These are phyloP conservation scores for Barypeithes pellucidus DNA, from an alignment of 2,888 invertebrate species.

Conservation along the genomic window DNA sequence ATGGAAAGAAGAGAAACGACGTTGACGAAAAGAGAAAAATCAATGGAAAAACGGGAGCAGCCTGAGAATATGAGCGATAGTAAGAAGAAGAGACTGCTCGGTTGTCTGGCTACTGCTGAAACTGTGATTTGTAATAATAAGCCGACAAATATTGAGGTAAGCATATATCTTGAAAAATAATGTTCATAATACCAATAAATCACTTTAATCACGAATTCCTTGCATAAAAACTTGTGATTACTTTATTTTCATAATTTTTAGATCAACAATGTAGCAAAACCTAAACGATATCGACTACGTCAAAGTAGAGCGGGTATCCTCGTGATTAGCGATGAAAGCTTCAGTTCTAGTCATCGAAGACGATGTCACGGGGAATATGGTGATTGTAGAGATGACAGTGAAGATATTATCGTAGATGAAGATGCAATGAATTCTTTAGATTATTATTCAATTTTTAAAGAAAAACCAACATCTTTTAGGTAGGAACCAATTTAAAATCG, in stretches of 20 bases:
- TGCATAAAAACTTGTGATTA: constrained; percentile 13
- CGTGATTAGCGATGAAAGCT: constrained; percentile 71
- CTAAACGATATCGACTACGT: constrained; percentile 70
- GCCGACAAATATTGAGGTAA: constrained; percentile 56
- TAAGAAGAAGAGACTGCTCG: constrained; percentile 44
- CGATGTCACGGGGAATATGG: constrained; percentile 46
- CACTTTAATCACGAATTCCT: neutral
- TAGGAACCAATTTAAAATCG: neutral
- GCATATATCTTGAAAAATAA: constrained; percentile 1
- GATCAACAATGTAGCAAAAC: constrained; percentile 52
- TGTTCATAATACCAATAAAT: neutral
- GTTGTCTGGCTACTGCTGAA: constrained; percentile 52
- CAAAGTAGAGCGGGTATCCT: constrained; percentile 74
- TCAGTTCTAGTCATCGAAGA: constrained; percentile 40
- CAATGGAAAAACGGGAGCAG: constrained; percentile 8
- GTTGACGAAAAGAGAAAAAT: neutral
- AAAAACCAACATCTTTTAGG: neutral
- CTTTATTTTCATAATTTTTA: constrained; percentile 33
- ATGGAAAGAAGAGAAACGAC: neutral
- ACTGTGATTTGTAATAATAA: constrained; percentile 56
- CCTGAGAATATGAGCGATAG: constrained; percentile 32
- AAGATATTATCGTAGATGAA: constrained; percentile 33
- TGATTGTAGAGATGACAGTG: constrained; percentile 37
- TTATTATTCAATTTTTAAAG: neutral
- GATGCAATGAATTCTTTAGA: constrained; percentile 22